Base-by-base conservation (phyloP, 2,888 invertebrate genomes). In the Listrodromus nycthemerus region DNA sequence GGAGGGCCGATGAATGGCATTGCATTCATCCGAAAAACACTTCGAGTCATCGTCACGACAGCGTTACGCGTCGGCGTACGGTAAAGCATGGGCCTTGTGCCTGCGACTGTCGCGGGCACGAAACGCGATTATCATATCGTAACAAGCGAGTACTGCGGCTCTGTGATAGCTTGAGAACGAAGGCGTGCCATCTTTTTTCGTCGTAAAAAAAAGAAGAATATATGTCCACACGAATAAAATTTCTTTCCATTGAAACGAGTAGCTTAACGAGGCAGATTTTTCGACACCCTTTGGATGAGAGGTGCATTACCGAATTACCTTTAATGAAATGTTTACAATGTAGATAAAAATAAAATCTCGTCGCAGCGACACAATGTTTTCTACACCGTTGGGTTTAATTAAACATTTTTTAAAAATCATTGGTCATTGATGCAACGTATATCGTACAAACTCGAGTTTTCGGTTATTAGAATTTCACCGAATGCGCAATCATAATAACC, bases 11-110 rank as follows among this genome's bases (percentile, higher is more conserved):
- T 88, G 89, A 91, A 91, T 89, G 87, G 81, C 86, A 85, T 86
- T 85, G 88, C 88, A 83, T 88, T 89, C 88, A 86, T 88, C 87
- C 86, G 86, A 87, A 90, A 45, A 91, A 89, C 88, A 87, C 88
- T 88, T 88, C 84, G 65, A 89, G 87, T 87, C 86, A 80, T 80
- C 86, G 80, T 86, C 78, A 80, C 82, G 86, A 79, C 75, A 85
- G 66, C 74, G 71, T 63, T 71, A 63, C 69, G 75, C 73, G 79
- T 83, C 83, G 83, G 79, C 79, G 69, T 45, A 73, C 78, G 16
- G 67, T 55, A 75, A 80, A 71, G 83, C 66, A 76, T 21, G 65
- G 21, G n/a, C 41, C 33, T 58, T 61, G 52, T 10, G 45, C 37
- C 1, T 27, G 69, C 66, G 41, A 24, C 41, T 48, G 61, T 30